Base-by-base conservation (phyloP, 2,888 invertebrate species). In the Rhogogaster chlorosoma region DNA sequence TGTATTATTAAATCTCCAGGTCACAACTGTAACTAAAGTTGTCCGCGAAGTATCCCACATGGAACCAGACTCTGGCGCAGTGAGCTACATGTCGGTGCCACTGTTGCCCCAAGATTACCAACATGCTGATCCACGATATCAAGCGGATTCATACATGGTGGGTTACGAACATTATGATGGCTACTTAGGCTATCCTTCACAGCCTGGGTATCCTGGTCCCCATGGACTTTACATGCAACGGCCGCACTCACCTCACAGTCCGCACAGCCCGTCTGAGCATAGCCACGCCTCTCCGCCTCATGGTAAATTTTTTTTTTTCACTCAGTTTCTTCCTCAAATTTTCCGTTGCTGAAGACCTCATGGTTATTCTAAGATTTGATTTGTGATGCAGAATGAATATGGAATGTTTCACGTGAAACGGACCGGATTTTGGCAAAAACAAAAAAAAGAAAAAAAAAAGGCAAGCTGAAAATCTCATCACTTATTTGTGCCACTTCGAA, bases 21-120 rank as follows among this genome's bases (percentile, higher is more conserved):
- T 96, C 90, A 96, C 96, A 85, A 96, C 96, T 49, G 95, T 96
- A 87, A 96, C 96, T 85, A 96, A 96, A 93, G 96, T 96, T 75
- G 95, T 96, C 71, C 95, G 96, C 87, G 96, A 96, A 92, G 95
- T 96, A 78, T 94, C 94, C 84, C 95, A 95, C 91, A 94, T 95
- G 93, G 95, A 95, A 87, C 95, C 95, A 84, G 95, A 95, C 91
- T 94, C 93, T 71, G 93, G 92, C 3, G 92, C 93, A 36, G 93
- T 93, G 75, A 93, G 92, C 87, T 93, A 93, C 89, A 93, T 93
- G 89, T 92, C 93, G 64, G 93, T 93, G 90, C 93, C 93, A 78
- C 87, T 93, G 88, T 93, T 93, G 93, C 91, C 93, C 3, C 93
- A 93, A 86, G 93, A 93, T 36, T 93, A 93, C 87, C 92, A 92